Evolutionary conservation across 2,888 invertebrate genomes (phyloP).

Genomic region (Mimumesa dahlbomi): DNA sequence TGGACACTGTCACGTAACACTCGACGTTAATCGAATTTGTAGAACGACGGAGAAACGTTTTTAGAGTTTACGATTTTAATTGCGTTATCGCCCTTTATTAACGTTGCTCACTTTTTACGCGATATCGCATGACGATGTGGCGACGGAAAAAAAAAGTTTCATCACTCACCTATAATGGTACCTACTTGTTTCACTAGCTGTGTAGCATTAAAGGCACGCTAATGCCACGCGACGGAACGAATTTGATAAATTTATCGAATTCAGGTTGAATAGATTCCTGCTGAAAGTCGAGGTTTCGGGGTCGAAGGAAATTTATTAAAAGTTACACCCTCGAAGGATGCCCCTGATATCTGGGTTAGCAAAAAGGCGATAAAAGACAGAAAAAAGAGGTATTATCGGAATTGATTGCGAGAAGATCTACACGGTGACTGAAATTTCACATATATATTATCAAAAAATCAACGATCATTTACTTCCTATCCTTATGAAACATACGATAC

Average conservation of each 20-base stretch:
- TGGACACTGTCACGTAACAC: no score
- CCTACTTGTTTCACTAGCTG: no score
- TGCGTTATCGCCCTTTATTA: no score
- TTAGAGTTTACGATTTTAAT: no score
- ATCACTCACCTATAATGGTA: no score
- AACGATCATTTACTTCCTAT: no score
- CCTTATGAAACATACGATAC: no score
- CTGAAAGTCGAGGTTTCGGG: slow-evolving; percentile 2
- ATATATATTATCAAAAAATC: background rate
- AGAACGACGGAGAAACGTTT: no score
- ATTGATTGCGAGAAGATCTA: background rate
- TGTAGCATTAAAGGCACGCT: background rate
- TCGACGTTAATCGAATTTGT: no score
- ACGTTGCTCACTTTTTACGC: no score
- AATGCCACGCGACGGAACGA: background rate
- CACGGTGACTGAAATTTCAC: background rate
- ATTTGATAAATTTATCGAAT: slow-evolving; percentile 1
- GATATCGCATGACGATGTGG: no score
- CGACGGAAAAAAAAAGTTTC: no score
- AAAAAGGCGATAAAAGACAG: slow-evolving; percentile 1
- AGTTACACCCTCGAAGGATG: slow-evolving; percentile 1
- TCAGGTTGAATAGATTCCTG: background rate
- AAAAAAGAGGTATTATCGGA: slow-evolving; percentile 2
- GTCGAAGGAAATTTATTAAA: slow-evolving; percentile 2
- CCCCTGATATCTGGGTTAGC: slow-evolving; percentile 2